These are phyloP conservation scores for Burhinus bistriatus DNA, from an alignment of 2,113 vertebrate genomes.

Conservation along the genomic window DNA sequence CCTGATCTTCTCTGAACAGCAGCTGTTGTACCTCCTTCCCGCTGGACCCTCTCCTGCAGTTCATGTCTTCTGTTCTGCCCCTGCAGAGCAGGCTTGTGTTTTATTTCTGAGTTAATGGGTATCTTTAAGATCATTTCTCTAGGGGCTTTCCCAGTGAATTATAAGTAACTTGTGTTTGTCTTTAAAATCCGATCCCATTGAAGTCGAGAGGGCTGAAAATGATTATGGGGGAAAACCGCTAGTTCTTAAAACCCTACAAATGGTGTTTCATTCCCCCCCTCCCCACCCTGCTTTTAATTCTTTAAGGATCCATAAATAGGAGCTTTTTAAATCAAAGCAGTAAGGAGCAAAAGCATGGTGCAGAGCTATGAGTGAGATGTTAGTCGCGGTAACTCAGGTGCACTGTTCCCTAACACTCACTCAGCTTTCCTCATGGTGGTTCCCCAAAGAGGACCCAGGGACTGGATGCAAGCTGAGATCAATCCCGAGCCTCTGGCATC, in stretches of 20 bases:
- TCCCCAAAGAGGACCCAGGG: background rate
- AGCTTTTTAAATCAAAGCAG: background rate
- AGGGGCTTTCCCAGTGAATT: background rate
- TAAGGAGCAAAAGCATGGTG: background rate
- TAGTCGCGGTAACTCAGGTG: background rate
- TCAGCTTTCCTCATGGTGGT: background rate
- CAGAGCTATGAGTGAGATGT: background rate
- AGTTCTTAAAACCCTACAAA: background rate
- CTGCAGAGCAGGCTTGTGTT: background rate
- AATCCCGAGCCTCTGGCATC: background rate
- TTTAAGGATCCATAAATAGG: background rate
- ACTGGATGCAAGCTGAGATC: background rate
- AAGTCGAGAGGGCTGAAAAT: background rate
- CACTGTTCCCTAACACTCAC: background rate
- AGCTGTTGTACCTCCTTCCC: background rate
- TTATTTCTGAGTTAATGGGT: background rate
- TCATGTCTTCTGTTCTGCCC: background rate
- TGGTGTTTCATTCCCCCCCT: background rate
- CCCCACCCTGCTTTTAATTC: background rate
- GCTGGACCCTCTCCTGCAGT: background rate
- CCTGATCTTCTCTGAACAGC: background rate
- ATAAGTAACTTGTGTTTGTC: background rate
- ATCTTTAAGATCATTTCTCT: background rate
- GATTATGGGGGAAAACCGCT: background rate
- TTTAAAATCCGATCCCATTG: background rate